Conservation (phyloP, 2,888 invertebrate species). For the Nemotelus pantherinus region DNA sequence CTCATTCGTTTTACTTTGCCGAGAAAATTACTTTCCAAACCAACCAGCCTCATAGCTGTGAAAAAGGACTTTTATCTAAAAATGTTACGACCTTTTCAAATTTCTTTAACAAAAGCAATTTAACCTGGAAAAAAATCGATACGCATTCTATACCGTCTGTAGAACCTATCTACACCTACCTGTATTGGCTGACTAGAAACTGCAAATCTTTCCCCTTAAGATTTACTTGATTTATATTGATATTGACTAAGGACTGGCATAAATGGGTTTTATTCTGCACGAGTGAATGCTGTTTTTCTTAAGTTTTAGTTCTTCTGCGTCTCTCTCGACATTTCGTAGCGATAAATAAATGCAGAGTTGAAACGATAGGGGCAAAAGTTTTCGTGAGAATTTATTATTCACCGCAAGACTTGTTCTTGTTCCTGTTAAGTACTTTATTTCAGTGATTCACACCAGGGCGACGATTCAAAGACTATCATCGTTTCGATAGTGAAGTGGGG, state of each 20-base stretch:
- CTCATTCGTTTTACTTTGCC: too few relatives aligned
- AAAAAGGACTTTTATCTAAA: background rate
- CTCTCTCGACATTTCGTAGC: slow-evolving; percentile 25
- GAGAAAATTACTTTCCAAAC: background rate
- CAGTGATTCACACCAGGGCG: too few relatives aligned
- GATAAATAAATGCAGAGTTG: background rate
- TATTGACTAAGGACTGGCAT: slow-evolving; percentile 46
- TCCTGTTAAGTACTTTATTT: background rate
- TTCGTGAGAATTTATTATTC: slow-evolving; percentile 35
- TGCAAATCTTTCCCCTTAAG: slow-evolving; percentile 46
- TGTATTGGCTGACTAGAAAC: background rate
- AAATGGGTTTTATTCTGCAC: slow-evolving; percentile 51
- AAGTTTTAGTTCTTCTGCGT: slow-evolving; percentile 14
- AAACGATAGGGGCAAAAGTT: slow-evolving; percentile 17
- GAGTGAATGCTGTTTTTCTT: slow-evolving; percentile 41
- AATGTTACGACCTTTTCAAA: slow-evolving; percentile 4
- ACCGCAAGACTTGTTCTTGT: slow-evolving; percentile 11
- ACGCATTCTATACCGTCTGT: too few relatives aligned
- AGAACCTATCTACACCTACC: too few relatives aligned
- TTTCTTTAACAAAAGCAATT: slow-evolving; percentile 13
- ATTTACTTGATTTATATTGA: slow-evolving; percentile 48
- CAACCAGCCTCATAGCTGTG: background rate
- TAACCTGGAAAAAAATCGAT: slow-evolving; percentile 32
- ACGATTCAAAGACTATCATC: too few relatives aligned
- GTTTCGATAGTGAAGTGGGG: too few relatives aligned